Evolutionary conservation across 2,888 invertebrate species (phyloP), one percentile per base, ranked within the genome.

Genomic region (Lysandra coridon): DNA sequence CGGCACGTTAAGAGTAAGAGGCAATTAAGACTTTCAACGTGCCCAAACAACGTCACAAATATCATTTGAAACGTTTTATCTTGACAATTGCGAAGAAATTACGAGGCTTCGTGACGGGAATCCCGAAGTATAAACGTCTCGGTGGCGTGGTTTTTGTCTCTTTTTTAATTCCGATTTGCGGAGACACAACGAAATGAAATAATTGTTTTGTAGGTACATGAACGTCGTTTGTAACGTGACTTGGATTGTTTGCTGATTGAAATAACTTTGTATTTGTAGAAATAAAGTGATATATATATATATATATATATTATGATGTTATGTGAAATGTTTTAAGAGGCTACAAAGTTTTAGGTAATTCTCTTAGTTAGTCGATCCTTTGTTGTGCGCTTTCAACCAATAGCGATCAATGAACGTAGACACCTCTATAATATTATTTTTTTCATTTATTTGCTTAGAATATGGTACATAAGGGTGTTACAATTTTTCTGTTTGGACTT

Each of bases 61-160:
- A 79, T 79, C 75, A 79, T 79, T 79, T 79, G 64, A 30, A 79
- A 64, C 79, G 75, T 75, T 79, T 79, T 79, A 79, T 79, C 79
- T 74, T 79, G 75, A 79, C 79, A 79, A 79, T 79, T 79, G 79
- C 75, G 79, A 79, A 75, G 75, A 76, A 79, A 79, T 79, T 79
- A 79, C 60, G 62, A 60, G 79, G 30, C 75, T 64, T 64, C 79
- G 79, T 79, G 79, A 75, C 79, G 75, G 64, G 79, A 75, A 79
- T 49, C 30, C 49, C 75, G 53, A 2, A 57, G 76, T 57, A 57
- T 76, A 57, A 76, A 76, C 17, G 53, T 17, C 76, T 5, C n/a
- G 30, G 53, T 57, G 57, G 17, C 30, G 76, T 57, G 49, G 30
- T 76, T 76, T 76, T 53, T 76, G 53, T 76, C 69, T 69, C 69